Base-by-base conservation (phyloP, 2,888 invertebrate genomes). In the Dermolepida albohirtum region DNA sequence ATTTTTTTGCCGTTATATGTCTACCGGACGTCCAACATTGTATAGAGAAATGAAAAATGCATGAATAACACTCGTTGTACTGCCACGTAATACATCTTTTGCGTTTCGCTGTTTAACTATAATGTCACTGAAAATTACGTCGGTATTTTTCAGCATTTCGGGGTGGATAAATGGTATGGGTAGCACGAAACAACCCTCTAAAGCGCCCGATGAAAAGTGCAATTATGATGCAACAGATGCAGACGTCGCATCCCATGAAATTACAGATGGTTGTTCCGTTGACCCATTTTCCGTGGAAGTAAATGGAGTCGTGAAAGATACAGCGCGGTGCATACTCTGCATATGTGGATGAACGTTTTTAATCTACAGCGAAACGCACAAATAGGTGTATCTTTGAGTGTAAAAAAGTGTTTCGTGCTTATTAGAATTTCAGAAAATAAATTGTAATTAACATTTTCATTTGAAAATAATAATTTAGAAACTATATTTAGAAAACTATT, bases 201-300 rank as follows among this genome's bases (percentile, higher is more conserved):
- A 39, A 54, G 27, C 54, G 34, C 39, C 14, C 54, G 54, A 34
- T 54, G 54, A 54, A 54, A 54, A 54, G 54, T 14, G 54, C 54
- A 54, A 54, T 54, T 54, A 54, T 54, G 54, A 54, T 40, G 54
- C 54, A 54, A 54, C 54, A 54, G 54, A 39, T 54, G 54, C 54
- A 54, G 34, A 34, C 54, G 39, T 34, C 34, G 39, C 4, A 14
- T 12, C 54, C 5, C 0, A 34, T 12, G 7, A 11, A 16, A 14
- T 11, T 8, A 39, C 54, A 16, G 54, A 54, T 54, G 54, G 44
- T 39, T 54, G 39, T 54, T 40, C 16, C 54, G 40, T 54, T 40
- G 54, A 40, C 54, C 54, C 6, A 40, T 12, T 54, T 54, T 54
- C 14, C 34, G 34, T 6, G 1, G 10, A 34, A 34, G 34, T 10